phyloP scores from a whole-genome alignment of 2,888 invertebrate genomes.

The Tridacna crocea region DNA sequence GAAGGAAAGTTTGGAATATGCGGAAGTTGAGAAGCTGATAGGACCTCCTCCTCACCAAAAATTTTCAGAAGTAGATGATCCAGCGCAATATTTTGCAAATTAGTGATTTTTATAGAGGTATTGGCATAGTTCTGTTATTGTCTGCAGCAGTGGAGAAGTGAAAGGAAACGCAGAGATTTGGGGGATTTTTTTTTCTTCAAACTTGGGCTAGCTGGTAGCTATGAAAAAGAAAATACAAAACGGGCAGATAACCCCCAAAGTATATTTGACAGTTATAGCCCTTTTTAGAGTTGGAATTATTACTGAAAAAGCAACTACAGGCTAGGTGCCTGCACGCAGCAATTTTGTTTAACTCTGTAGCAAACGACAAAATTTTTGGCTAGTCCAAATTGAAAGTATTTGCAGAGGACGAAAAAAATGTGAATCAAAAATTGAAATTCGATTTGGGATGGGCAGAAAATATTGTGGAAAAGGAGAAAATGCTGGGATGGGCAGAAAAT shows the following conservation, averaged over 20 bases:
- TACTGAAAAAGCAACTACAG: background rate
- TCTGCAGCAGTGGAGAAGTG: background rate
- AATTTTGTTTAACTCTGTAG: background rate
- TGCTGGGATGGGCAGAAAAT: no score
- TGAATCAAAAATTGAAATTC: no score
- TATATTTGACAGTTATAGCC: no score
- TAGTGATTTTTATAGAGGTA: background rate
- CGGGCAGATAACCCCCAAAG: no score
- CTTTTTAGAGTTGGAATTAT: no score
- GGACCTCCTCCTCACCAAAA: conserved; percentile 93
- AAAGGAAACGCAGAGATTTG: no score
- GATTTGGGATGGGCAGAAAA: no score
- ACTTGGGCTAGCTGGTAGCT: background rate
- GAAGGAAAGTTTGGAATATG: conserved; percentile 85
- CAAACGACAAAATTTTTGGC: no score
- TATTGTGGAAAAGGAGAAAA: no score
- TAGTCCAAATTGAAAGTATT: no score
- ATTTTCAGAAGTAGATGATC: conserved; percentile 77
- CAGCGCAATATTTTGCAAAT: conserved; percentile 7
- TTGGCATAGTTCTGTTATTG: background rate
- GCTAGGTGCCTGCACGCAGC: background rate
- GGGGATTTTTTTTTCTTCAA: no score
- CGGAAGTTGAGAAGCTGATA: conserved; percentile 92
- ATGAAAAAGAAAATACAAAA: background rate
- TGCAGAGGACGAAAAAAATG: no score